Evolutionary conservation across 2,113 vertebrate species (phyloP), one percentile per base, ranked within the genome.

Genomic region (Bathybates hornii): DNA sequence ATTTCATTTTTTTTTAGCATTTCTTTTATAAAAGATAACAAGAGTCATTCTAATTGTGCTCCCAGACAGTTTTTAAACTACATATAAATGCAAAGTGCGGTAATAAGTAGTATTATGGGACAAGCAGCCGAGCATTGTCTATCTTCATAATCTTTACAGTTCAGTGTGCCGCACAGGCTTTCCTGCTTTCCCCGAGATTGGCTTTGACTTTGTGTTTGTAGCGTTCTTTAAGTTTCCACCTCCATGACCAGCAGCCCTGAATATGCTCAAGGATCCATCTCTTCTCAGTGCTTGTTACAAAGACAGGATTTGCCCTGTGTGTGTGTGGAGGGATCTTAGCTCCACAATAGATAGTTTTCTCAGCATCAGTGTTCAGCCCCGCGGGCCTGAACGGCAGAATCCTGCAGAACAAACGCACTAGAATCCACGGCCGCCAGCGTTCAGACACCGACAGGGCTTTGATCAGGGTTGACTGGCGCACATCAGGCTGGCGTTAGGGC

Each of bases 401-500:
- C 97, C 96, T 95, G 94, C 85, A 83, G 92, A 97, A 97, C 97
- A 97, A 98, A 98, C 95, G 96, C 95, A 57, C 92, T 93, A 96
- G 95, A 97, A 98, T 97, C 96, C 95, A 96, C 78, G 96, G 96
- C 96, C 93, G 86, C 94, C 96, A 81, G 96, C 71, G 93, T 94
- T 97, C 97, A 97, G 97, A 96, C 97, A 95, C 95, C 94, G 94
- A 87, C 83, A 88, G 92, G 94, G 95, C 98, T 99, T 99, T 99
- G 98, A 99, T 99, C 98, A 99, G 94, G 95, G 95, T 97, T 95
- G 95, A 97, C 96, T 93, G 94, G 94, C 97, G 97, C 97, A 98
- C 98, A 99, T 99, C 97, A 98, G 97, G 97, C 97, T 99, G 98
- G 97, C 98, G 94, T 97, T 97, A 95, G 96, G 95, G 97, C 97